These are phyloP conservation scores for Listrodromus nycthemerus DNA, from an alignment of 2,888 invertebrate species.

Conservation along the genomic window DNA sequence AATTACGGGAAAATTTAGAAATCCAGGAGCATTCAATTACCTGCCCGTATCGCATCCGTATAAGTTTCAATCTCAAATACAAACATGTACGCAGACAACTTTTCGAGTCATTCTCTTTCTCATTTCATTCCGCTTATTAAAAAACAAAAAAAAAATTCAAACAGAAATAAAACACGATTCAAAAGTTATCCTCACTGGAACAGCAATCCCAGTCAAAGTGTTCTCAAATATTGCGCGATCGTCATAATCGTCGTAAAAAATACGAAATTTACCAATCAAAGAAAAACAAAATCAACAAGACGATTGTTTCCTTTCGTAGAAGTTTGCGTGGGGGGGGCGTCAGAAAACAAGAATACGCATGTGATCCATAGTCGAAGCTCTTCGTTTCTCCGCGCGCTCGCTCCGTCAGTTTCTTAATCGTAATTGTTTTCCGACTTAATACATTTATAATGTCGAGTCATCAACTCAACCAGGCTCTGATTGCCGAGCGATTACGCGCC, in stretches of 20 bases:
- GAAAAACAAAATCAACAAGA: slow-evolving; percentile 1
- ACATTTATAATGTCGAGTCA: slow-evolving; percentile 80
- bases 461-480: slow-evolving; percentile 76
- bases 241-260: neutral
- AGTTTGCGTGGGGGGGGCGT: neutral
- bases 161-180: too few relatives aligned
- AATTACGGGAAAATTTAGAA: slow-evolving; percentile 72
- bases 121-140: too few relatives aligned
- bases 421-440: slow-evolving; percentile 78
- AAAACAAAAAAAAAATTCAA: too few relatives aligned
- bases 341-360: slow-evolving; percentile 7
- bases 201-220: neutral
- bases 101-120: neutral
- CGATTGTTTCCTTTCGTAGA: neutral
- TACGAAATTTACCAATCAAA: neutral
- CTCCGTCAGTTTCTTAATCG: slow-evolving; percentile 69
- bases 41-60: neutral
- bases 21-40: neutral
- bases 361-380: neutral
- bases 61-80: slow-evolving; percentile 6
- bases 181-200: neutral
- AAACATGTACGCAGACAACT: neutral
- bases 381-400: slow-evolving; percentile 46
- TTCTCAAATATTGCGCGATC: neutral
- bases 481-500: slow-evolving; percentile 76